Percentiles rank a stretch among this genome's conserved stretches.
phyloP scores from a whole-genome alignment of 2,888 invertebrate species.

The Cylloceria caligata region DNA sequence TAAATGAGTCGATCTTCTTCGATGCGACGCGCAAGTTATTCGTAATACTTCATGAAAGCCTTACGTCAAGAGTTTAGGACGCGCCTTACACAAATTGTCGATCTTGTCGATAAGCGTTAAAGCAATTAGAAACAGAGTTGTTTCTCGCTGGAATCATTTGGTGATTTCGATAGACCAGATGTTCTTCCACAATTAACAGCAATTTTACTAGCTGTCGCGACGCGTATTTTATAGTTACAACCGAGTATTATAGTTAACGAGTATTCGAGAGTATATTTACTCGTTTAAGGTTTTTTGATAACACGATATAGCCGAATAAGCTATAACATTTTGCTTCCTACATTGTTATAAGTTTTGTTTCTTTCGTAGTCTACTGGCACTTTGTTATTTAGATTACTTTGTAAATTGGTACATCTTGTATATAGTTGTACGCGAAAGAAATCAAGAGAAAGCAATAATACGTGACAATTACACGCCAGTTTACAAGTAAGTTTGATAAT shows the following conservation, averaged over 20 bases:
- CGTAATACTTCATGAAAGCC: slow-evolving; percentile 34
- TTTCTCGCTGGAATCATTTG: slow-evolving; percentile 33
- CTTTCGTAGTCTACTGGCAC: background rate
- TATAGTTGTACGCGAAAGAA: slow-evolving; percentile 23
- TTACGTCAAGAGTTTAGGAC: slow-evolving; percentile 24
- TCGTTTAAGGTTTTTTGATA: slow-evolving; percentile 38
- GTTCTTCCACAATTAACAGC: slow-evolving; percentile 34
- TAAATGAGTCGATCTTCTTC: background rate
- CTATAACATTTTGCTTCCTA: slow-evolving; percentile 23
- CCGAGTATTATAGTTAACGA: slow-evolving; percentile 60
- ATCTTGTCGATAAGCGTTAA: slow-evolving; percentile 22
- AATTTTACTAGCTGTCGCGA: slow-evolving; percentile 17
- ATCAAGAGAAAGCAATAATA: slow-evolving; percentile 59
- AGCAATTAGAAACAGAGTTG: slow-evolving; percentile 11
- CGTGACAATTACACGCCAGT: slow-evolving; percentile 60
- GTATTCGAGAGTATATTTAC: slow-evolving; percentile 59
- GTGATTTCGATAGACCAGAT: slow-evolving; percentile 39
- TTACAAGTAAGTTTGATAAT: slow-evolving; percentile 43
- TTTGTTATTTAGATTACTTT: slow-evolving; percentile 18
- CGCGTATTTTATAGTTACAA: slow-evolving; percentile 45
- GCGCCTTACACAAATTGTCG: slow-evolving; percentile 23
- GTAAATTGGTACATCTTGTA: slow-evolving; percentile 11
- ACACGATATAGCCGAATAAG: slow-evolving; percentile 13
- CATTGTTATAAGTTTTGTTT: slow-evolving; percentile 17
- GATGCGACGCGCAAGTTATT: background rate